Evolutionary conservation across 2,888 invertebrate genomes (phyloP).

Genomic region (Clivina fossor): DNA sequence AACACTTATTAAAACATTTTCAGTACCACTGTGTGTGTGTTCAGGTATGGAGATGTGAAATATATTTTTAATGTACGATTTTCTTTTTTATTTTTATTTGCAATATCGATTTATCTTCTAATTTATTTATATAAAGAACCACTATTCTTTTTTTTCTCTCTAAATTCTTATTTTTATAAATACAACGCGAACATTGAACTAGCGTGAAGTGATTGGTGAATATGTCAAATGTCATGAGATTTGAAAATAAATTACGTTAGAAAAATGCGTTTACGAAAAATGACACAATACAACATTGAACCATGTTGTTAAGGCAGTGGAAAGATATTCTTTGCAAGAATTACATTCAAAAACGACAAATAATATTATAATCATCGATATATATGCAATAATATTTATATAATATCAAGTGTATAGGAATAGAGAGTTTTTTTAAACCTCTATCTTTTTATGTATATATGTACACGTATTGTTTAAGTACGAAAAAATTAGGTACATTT

Average conservation of each 20-base stretch:
- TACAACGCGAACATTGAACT: slow-evolving; percentile 22
- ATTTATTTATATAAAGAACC: slow-evolving; percentile 17
- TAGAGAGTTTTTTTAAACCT: slow-evolving; percentile 29
- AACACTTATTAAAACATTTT: slow-evolving; percentile 47
- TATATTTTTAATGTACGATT: background rate
- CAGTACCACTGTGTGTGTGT: slow-evolving; percentile 25
- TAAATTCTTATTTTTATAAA: too few species aligned
- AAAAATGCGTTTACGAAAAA: slow-evolving; percentile 19
- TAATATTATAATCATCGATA: slow-evolving; percentile 3
- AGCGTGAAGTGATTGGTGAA: slow-evolving; percentile 17
- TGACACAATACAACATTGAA: slow-evolving; percentile 4
- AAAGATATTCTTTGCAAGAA: slow-evolving; percentile 27
- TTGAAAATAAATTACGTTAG: slow-evolving; percentile 9
- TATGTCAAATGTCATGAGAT: slow-evolving; percentile 2
- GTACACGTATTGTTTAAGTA: slow-evolving; percentile 48
- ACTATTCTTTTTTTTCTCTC: slow-evolving; percentile 14
- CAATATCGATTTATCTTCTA: slow-evolving; percentile 11
- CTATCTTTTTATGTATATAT: slow-evolving; percentile 39
- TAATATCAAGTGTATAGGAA: slow-evolving; percentile 32
- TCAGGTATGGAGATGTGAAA: slow-evolving; percentile 16
- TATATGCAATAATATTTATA: slow-evolving; percentile 15
- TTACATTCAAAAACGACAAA: slow-evolving; percentile 22
- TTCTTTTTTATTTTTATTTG: background rate
- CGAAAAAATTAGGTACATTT: slow-evolving; percentile 51
- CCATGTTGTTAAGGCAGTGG: slow-evolving; percentile 28